These are phyloP conservation scores for Heliocidaris tuberculata DNA, from an alignment of 35 echinoderm and acorn worm genomes.

Conservation along the genomic window DNA sequence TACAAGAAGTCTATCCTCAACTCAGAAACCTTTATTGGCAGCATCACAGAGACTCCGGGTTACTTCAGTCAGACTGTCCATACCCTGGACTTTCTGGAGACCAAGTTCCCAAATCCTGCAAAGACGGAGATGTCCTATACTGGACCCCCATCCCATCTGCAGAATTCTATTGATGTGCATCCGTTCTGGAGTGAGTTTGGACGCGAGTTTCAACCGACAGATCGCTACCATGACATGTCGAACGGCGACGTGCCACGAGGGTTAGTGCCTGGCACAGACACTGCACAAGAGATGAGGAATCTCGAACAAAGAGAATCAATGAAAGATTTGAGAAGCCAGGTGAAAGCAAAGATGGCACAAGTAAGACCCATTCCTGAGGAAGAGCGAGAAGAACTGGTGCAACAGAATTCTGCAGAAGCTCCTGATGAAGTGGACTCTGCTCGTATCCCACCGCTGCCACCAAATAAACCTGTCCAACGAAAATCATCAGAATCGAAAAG, in stretches of 20 bases:
- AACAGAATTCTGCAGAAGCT: neutral
- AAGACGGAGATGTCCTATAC: slow-evolving; percentile 90
- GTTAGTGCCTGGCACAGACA: slow-evolving; percentile 68
- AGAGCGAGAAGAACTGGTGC: slow-evolving; percentile 36
- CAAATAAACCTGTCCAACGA: neutral
- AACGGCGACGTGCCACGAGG: slow-evolving; percentile 59
- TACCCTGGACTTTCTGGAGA: slow-evolving; percentile 61
- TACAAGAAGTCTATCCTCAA: slow-evolving; percentile 61
- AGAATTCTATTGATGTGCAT: slow-evolving; percentile 85
- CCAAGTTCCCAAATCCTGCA: slow-evolving; percentile 37
- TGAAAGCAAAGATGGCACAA: slow-evolving; percentile 55
- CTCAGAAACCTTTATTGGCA: slow-evolving; percentile 63
- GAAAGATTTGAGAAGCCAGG: slow-evolving; percentile 63
- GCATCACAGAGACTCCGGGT: slow-evolving; percentile 65
- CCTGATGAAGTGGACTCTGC: slow-evolving; percentile 24
- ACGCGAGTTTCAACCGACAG: slow-evolving; percentile 58
- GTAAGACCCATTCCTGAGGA: slow-evolving; percentile 49
- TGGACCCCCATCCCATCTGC: slow-evolving; percentile 91
- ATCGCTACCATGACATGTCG: slow-evolving; percentile 57
- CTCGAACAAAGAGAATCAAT: slow-evolving; percentile 87
- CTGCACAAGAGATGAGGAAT: slow-evolving; percentile 77
- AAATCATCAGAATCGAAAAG: neutral
- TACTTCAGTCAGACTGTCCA: slow-evolving; percentile 82
- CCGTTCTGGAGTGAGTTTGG: slow-evolving; percentile 82
- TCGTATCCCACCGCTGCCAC: neutral